Percentiles rank a stretch among this genome's conserved stretches.
Evolutionary conservation across 2,888 invertebrate species (phyloP).

Genomic region (Cephus runcator): DNA sequence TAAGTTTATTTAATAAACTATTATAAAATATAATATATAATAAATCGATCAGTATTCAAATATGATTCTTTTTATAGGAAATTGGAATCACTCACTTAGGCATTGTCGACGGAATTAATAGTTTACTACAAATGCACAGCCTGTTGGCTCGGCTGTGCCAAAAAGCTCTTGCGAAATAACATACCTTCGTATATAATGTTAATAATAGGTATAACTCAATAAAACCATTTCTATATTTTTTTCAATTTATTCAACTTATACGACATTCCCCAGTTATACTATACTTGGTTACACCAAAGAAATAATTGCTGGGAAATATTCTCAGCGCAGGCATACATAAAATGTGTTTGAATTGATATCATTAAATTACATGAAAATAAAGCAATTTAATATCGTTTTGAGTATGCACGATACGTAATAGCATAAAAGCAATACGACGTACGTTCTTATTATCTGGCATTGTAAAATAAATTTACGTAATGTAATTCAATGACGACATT

Average conservation of each 20-base stretch:
- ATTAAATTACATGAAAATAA: not conserved
- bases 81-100: slow-evolving; percentile 92
- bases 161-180: slow-evolving; percentile 38
- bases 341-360: not conserved
- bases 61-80: slow-evolving; percentile 70
- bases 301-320: not conserved
- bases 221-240: slow-evolving; percentile 43
- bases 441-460: not conserved
- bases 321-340: not conserved
- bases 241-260: slow-evolving; percentile 1
- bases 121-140: slow-evolving; percentile 91
- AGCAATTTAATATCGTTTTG: not conserved
- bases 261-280: not conserved
- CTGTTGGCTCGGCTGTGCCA: slow-evolving; percentile 86
- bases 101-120: slow-evolving; percentile 88
- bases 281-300: not conserved
- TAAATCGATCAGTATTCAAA: not conserved
- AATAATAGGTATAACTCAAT: slow-evolving; percentile 16
- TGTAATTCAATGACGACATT: not conserved
- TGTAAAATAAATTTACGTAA: not conserved
- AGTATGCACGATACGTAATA: not conserved
- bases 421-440: not conserved
- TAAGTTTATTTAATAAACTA: not conserved
- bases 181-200: not conserved
- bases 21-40: not conserved